Conservation (phyloP, 1,140 invertebrate genomes). For the Chironomus tepperi region DNA sequence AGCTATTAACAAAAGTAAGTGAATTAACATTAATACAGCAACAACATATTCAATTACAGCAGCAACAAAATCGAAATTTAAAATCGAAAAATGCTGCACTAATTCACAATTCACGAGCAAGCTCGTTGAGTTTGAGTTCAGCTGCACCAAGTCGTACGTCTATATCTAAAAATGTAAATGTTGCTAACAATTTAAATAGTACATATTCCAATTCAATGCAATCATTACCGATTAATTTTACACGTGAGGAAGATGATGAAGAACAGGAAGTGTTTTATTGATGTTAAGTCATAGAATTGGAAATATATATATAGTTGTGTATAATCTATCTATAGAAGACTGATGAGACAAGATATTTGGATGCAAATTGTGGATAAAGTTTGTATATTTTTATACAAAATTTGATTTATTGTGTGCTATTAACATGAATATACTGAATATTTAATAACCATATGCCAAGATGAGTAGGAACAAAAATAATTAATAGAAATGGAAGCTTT, state of each 20-base stretch:
- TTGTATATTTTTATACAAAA: conserved; percentile 5
- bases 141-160: background rate
- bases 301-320: too few species aligned
- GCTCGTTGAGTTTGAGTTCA: background rate
- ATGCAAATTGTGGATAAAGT: conserved; percentile 10
- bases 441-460: too few species aligned
- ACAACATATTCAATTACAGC: conserved; percentile 12
- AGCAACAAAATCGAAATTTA: conserved; percentile 22
- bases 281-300: background rate
- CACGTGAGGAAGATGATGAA: background rate
- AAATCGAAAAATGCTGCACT: conserved; percentile 20
- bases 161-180: conserved; percentile 2
- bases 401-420: conserved; percentile 6
- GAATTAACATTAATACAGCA: conserved; percentile 22
- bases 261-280: conserved; percentile 13
- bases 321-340: background rate
- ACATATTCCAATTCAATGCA: background rate
- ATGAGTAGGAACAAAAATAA: too few species aligned
- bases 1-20: conserved; percentile 10
- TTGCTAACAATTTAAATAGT: conserved; percentile 19
- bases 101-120: conserved; percentile 16
- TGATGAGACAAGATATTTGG: background rate
- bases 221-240: background rate
- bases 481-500: too few species aligned
- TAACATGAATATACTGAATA: background rate